Evolutionary conservation across 2,113 vertebrate species (phyloP).

Genomic region (Catharus bicknelli): DNA sequence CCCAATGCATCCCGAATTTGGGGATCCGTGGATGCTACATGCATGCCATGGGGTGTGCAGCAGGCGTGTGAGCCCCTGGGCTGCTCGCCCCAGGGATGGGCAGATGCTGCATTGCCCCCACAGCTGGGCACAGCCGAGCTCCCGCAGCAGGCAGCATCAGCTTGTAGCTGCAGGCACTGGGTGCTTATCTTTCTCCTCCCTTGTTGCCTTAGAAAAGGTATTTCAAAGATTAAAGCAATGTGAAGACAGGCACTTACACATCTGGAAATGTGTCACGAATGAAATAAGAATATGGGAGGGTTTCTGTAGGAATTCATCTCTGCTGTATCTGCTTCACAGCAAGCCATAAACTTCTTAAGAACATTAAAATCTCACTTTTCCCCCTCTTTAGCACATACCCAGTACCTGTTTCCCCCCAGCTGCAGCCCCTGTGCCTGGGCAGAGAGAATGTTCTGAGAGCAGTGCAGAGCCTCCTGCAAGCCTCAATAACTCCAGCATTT

Average conservation of each 20-base stretch:
- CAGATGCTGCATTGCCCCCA: fast-evolving
- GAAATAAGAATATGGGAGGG: not conserved
- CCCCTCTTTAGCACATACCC: not conserved
- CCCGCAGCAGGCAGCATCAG: not conserved
- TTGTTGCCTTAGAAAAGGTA: not conserved
- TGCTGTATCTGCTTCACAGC: not conserved
- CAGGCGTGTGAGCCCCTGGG: fast-evolving
- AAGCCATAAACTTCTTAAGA: not conserved
- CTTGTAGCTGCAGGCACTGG: not conserved
- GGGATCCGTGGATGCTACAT: not conserved
- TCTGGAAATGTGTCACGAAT: not conserved
- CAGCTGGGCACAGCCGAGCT: not conserved
- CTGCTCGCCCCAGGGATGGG: fast-evolving
- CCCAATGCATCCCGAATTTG: not conserved
- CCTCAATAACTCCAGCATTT: not conserved
- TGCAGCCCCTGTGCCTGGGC: not conserved
- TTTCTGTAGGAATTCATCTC: not conserved
- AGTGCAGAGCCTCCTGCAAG: fast-evolving
- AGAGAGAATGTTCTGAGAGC: not conserved
- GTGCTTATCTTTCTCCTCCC: not conserved
- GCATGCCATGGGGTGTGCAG: not conserved
- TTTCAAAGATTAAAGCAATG: not conserved
- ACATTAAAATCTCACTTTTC: not conserved
- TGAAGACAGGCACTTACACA: not conserved
- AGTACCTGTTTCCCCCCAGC: not conserved